These are phyloP conservation scores for Gandaritis pyraliata DNA, from an alignment of 2,888 invertebrate species.

Conservation along the genomic window DNA sequence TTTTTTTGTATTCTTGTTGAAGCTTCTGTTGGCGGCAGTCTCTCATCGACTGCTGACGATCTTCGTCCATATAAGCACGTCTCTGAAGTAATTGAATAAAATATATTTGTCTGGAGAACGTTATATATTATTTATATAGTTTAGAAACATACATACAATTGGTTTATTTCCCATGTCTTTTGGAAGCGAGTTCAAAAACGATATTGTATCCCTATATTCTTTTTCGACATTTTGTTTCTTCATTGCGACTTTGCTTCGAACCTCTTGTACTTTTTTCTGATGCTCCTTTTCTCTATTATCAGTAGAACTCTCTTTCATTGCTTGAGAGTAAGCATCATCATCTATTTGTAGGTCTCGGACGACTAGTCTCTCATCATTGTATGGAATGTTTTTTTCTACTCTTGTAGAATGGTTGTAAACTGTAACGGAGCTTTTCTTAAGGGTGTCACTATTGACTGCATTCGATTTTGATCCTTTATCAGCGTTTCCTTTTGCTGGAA, in stretches of 20 bases:
- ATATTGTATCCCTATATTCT: constrained; percentile 74
- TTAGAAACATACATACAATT: constrained; percentile 57
- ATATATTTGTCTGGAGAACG: not conserved
- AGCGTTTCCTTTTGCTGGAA: constrained; percentile 52
- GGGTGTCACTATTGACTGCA: constrained; percentile 41
- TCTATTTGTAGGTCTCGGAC: constrained; percentile 56
- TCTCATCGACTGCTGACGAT: constrained; percentile 60
- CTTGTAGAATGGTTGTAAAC: constrained; percentile 72
- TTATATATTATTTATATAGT: no score
- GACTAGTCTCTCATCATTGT: constrained; percentile 56
- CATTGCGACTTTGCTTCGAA: constrained; percentile 69
- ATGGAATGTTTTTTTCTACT: constrained; percentile 58
- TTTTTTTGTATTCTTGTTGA: constrained; percentile 69
- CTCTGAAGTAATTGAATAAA: constrained; percentile 54
- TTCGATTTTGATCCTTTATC: constrained; percentile 50
- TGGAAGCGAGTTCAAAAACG: constrained; percentile 70
- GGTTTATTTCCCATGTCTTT: constrained; percentile 60
- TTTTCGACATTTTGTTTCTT: constrained; percentile 87
- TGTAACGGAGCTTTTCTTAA: constrained; percentile 61
- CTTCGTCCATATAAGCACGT: constrained; percentile 67
- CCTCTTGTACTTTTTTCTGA: constrained; percentile 57
- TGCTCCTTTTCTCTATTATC: constrained; percentile 47
- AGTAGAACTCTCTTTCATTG: constrained; percentile 59
- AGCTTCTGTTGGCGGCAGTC: constrained; percentile 66
- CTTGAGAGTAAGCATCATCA: constrained; percentile 74